Base-by-base conservation (phyloP, 2,888 invertebrate species). In the Drosophila dives region DNA sequence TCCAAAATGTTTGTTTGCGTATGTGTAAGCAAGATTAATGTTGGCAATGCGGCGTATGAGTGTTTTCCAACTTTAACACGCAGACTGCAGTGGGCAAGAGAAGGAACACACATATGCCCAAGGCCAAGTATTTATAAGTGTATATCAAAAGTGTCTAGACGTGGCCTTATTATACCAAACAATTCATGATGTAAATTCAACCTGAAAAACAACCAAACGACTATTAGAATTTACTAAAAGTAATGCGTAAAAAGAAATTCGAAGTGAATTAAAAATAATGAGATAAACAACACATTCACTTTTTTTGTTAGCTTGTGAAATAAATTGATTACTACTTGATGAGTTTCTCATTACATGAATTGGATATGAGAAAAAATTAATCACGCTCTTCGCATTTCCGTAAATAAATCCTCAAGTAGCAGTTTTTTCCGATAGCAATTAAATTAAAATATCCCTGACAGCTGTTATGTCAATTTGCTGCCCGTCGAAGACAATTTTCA, bases 71-170 rank as follows among this genome's bases (percentile, higher is more conserved):
- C 88, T 87, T 80, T 64, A 77, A 77, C 70, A 65, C 59, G 48
- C 64, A 56, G 71, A 26, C 63, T 45, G 54, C 29, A 54, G 64
- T 58, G 42, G 56, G 64, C 72, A 54, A 20, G 50, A n/a, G 29
- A 11, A 33, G 53, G 32, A 69, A 54, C 12, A 60, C 63, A 61
- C 48, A 66, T 77, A 55, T 58, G 58, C 53, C 62, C 76, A 80
- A 71, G 77, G 76, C 72, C 64, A 73, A 75, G 63, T 68, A 71
- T 81, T 64, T 77, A 72, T 72, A 86, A 76, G 60, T 72, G 55
- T 80, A 73, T 77, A 78, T 78, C 78, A 83, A 80, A 76, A 83
- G 63, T 73, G 90, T 86, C 86, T 86, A 86, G 86, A 86, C 89
- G 64, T 62, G 32, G 67, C 53, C 75, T 65, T 70, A 75, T 76